Conservation (phyloP, 2,113 vertebrate species). For the Cottus gobio region DNA sequence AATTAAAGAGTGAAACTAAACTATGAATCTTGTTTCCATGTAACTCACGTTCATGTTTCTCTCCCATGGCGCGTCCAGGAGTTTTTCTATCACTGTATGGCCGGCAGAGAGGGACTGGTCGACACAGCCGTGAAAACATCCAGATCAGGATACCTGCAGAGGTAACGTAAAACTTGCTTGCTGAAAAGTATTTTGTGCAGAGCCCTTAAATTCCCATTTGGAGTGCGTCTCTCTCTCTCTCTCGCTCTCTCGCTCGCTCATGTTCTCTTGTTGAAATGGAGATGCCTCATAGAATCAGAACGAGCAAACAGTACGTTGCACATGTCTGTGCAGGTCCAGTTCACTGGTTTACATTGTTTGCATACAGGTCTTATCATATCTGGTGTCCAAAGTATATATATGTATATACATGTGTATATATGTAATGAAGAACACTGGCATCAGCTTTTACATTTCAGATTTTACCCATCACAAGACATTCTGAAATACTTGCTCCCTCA, state of each 20-base stretch:
- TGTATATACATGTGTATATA: too few relatives aligned
- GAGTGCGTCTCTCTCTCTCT: too few relatives aligned
- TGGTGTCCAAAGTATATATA: background rate
- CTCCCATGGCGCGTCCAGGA: constrained; percentile 78
- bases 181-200: too few relatives aligned
- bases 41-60: background rate
- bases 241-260: too few relatives aligned
- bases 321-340: background rate
- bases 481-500: too few relatives aligned
- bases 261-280: too few relatives aligned
- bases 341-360: background rate
- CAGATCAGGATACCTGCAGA: constrained; percentile 96
- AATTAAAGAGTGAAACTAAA: background rate
- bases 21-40: background rate
- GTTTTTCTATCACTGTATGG: constrained; percentile 99
- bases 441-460: too few relatives aligned
- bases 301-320: too few relatives aligned
- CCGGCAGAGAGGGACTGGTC: constrained; percentile 96
- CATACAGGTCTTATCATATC: background rate
- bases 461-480: too few relatives aligned
- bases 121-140: constrained; percentile 99
- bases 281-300: too few relatives aligned
- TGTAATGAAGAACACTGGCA: too few relatives aligned
- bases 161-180: constrained; percentile 83
- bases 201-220: too few relatives aligned